Evolutionary conservation across 2,113 vertebrate genomes (phyloP), one percentile per base, ranked within the genome.

Genomic region (Tenebrosternarchus preto): DNA sequence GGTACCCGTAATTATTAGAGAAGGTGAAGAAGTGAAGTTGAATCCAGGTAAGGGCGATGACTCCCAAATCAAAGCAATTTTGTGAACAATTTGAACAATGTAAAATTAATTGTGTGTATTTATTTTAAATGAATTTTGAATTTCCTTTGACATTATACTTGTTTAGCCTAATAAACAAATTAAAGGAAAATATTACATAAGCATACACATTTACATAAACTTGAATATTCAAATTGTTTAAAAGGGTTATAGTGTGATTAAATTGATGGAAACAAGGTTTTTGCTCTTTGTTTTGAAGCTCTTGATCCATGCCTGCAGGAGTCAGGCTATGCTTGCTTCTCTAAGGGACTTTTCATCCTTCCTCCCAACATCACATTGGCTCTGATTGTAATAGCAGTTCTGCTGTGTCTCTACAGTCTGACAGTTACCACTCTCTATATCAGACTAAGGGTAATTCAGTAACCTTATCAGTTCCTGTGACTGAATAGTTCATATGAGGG

Each of bases 391-490:
- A 12, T 17, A 4, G 3, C 59, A n/a, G 1, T 15, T 16, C 15
- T 78, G 46, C 59, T 85, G 63, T 60, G n/a, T 20, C 1, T 83
- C 57, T 85, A 85, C 60, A 71, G 81, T 25, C 1, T 61, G 17
- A 72, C 74, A 56, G 1, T 81, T 12, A 83, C 84, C 1, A 29
- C 3, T 31, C 0, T 72, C 36, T 83, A 61, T 71, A 66, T 81
- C 59, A 78, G 22, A 39, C 53, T 78, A 27, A 83, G n/a, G 78
- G 84, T 85, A 76, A 81, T n/a, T 56, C 68, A 22, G 33, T 15
- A 39, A 24, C 29, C 24, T 69, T 3, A 1, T 66, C 24, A 5
- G 22, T 15, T 67, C 8, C 1, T 27, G 0, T 72, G 12, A 63
- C 39, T 79, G 4, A 39, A 1, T 68, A 2, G 22, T 7, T 73